These are phyloP conservation scores for Myotis lucifugus DNA, from an alignment of 2,113 vertebrate genomes.

Conservation along the genomic window DNA sequence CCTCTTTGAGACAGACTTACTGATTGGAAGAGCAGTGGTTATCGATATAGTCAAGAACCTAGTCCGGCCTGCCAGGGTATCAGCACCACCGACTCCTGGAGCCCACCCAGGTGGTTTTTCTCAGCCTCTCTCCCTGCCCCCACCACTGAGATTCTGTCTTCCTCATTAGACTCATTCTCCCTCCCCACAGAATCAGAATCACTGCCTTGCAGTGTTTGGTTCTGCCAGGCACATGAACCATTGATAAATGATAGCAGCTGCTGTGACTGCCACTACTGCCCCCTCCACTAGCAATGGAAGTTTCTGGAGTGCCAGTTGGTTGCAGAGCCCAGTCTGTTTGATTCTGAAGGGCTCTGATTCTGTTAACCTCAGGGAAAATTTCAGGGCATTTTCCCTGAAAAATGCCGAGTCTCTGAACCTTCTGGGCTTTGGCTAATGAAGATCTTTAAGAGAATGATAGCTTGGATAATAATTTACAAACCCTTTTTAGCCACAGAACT, in stretches of 20 bases:
- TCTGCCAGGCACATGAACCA: no score
- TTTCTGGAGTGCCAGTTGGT: no score
- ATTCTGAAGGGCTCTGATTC: no score
- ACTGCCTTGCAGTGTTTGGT: no score
- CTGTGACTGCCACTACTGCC: no score
- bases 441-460: not conserved
- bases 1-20: not conserved
- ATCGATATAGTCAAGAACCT: not conserved
- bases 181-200: no score
- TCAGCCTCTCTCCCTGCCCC: not conserved
- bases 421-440: not conserved
- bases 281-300: no score
- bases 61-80: not conserved
- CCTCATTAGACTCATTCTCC: not conserved
- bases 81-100: accelerated
- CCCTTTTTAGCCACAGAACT: not conserved
- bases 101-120: not conserved
- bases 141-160: not conserved
- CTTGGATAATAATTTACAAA: not conserved
- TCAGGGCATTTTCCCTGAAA: not conserved
- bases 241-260: no score
- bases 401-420: not conserved
- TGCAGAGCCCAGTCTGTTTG: no score
- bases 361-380: no score
- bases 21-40: not conserved